Percentiles rank a stretch among this genome's conserved stretches.
These are phyloP conservation scores for Mixornis gularis DNA, from an alignment of 2,113 vertebrate genomes.

Conservation along the genomic window DNA sequence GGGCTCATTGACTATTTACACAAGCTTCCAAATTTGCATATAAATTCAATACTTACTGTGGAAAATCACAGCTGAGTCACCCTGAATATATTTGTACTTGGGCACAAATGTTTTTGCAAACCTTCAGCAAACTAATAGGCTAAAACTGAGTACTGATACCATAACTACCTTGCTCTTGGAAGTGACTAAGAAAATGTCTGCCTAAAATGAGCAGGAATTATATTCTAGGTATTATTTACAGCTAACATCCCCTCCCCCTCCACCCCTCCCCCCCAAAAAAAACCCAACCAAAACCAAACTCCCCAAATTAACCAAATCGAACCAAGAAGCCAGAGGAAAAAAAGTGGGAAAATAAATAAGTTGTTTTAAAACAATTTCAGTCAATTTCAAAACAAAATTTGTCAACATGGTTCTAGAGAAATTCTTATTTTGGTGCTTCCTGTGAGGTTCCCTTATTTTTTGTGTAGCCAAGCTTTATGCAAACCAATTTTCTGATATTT, in stretches of 20 bases:
- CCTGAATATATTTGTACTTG: neutral
- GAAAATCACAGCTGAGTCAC: neutral
- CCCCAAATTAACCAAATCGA: neutral
- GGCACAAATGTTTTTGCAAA: neutral
- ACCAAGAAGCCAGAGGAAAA: neutral
- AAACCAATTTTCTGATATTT: neutral
- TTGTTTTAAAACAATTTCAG: neutral
- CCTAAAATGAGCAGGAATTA: neutral
- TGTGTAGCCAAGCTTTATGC: neutral
- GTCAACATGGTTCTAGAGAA: neutral
- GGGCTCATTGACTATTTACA: neutral
- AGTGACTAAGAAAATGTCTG: neutral
- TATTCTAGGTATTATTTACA: neutral
- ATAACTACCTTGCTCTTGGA: neutral
- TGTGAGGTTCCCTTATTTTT: neutral
- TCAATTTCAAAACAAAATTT: neutral
- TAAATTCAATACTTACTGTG: neutral
- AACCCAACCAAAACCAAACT: neutral
- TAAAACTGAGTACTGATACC: neutral
- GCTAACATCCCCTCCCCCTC: neutral
- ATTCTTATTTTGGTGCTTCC: neutral
- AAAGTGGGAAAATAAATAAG: neutral
- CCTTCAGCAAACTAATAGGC: neutral
- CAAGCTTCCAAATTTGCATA: neutral
- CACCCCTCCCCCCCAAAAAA: accelerated